Base-by-base conservation (phyloP, 1,140 invertebrate genomes). In the Scaptomyza pallida region DNA sequence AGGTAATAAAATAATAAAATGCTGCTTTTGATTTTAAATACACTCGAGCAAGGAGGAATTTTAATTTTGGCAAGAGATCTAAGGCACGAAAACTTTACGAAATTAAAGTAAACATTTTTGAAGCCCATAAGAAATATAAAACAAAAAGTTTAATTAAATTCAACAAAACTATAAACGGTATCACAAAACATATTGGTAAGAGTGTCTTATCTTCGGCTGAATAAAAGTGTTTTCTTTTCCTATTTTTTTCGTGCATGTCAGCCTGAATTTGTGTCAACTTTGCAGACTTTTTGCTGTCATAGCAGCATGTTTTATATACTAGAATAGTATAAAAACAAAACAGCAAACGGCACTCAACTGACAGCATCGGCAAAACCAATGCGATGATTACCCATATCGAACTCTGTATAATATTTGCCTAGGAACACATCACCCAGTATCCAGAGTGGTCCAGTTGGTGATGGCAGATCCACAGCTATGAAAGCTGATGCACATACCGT, bases 321-420 rank as follows among this genome's bases (percentile, higher is more conserved):
- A n/a, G n/a, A n/a, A 26, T 26, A 55, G 30, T 35, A 72, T 21
- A 74, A 60, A 41, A n/a, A n/a, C n/a, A n/a, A 48, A 63, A 69
- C 13, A 44, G 26, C 41, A 48, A 51, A 16, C 12, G 3, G 12
- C 8, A 41, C 21, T 55, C 52, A 55, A 26, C 21, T 43, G 26
- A 50, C 48, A 56, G 75, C 50, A 41, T 88, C 82, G 17, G 91
- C 90, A 56, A 91, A 95, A 54, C 96, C 96, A 70, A 96, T 92
- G 59, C 94, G 92, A 77, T 94, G 93, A 71, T 95, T 94, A 15
- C 92, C 94, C 86, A 94, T 78, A 90, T 96, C 95, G 83, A 96
- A 96, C 78, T 94, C 94, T 4, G 95, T 95, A 89, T 95, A 95
- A 78, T 93, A 95, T 62, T 92, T 92, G 21, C 94, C 94, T 75